Evolutionary conservation across 2,113 vertebrate genomes (phyloP), one percentile per base, ranked within the genome.

Genomic region (Ammospiza nelsoni): DNA sequence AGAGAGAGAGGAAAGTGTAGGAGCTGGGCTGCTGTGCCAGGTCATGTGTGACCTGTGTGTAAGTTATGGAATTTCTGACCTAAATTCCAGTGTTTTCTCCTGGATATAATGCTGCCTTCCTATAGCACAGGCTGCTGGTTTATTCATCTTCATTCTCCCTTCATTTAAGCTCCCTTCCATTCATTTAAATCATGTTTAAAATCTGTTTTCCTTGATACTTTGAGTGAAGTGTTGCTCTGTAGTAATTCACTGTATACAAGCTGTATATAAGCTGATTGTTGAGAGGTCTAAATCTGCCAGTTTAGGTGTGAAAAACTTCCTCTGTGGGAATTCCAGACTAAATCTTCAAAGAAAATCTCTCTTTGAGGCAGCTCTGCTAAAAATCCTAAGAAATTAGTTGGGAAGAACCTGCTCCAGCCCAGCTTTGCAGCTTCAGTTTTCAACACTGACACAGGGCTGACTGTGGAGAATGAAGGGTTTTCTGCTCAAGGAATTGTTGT

Each of bases 41-140:
- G 84, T 96, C 91, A 84, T 91, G 93, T 91, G 90, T 95, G 88
- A 83, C 75, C 39, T 80, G 18, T n/a, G 78, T 87, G 37, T 43
- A 89, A 61, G 41, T 89, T 87, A 68, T 12, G 84, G 92, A 90
- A 93, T 93, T 94, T 92, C 80, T 93, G 95, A 93, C 94, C 95
- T 61, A 84, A 85, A 94, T 92, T 92, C 91, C 94, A 78, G 1
- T 71, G 59, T 73, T 93, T 92, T 86, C 90, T 80, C n/a, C 15
- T 57, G 67, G 79, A 31, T 92, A 72, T 89, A 73, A 92, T 68
- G 48, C 39, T 85, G 63, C 59, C 61, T 94, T 83, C 41, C 75
- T 77, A 39, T 55, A 93, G 63, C 22, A 51, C 0, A n/a, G 46
- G 2, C 43, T 83, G 46, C 67, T 58, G 39, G 21, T 24, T 94